Percentiles rank a stretch among this genome's conserved stretches.
Evolutionary conservation across 2,113 vertebrate species (phyloP).

Genomic region (Pitta sordida): DNA sequence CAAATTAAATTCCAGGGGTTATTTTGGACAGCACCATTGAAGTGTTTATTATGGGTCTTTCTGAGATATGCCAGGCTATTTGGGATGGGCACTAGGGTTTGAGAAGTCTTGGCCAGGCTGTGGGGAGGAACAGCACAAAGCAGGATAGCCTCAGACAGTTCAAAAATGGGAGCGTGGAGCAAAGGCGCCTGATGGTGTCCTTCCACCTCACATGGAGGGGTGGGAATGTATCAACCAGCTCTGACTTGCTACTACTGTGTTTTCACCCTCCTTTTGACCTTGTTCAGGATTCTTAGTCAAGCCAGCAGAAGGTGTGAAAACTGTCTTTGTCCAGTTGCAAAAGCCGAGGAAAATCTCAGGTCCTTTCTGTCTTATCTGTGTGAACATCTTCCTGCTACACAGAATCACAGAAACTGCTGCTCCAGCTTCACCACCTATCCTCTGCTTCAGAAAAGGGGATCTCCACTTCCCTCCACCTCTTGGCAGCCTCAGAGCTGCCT

Average conservation of each 20-base stretch:
- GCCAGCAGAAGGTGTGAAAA: background rate
- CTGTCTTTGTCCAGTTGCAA: background rate
- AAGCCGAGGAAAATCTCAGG: background rate
- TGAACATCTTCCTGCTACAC: background rate
- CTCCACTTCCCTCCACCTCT: background rate
- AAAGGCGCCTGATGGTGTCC: accelerated
- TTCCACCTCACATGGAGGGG: background rate
- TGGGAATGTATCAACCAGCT: accelerated
- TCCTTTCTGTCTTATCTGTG: accelerated
- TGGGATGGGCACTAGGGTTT: background rate
- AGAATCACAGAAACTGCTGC: too few relatives aligned
- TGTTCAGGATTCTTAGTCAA: background rate
- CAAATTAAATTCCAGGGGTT: background rate
- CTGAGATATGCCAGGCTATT: background rate
- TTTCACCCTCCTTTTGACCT: background rate
- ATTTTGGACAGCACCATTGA: background rate
- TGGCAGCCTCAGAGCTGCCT: background rate
- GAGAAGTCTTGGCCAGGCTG: accelerated
- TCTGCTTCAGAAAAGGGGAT: background rate
- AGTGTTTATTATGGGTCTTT: accelerated
- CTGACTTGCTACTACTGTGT: background rate
- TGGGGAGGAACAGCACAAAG: accelerated
- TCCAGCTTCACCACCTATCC: background rate
- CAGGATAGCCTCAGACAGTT: accelerated
- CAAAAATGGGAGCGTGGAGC: accelerated